phyloP scores from a whole-genome alignment of 2,888 invertebrate species.

The Diplolepis rosae region DNA sequence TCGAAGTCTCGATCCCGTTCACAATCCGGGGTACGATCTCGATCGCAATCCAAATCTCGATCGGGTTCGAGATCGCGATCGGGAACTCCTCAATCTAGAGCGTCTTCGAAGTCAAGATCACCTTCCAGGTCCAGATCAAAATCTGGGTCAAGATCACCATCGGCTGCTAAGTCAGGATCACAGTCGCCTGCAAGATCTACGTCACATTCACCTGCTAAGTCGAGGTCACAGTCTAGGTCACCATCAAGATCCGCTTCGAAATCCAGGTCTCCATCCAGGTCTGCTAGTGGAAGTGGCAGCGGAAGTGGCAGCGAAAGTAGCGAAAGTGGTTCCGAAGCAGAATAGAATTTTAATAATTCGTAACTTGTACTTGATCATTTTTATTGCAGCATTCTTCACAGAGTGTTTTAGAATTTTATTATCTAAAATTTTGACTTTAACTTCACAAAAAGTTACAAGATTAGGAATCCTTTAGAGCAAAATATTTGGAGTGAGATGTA shows the following conservation, averaged over 20 bases:
- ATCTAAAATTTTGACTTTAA: background rate
- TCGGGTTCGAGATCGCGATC: constrained; percentile 60
- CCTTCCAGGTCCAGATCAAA: constrained; percentile 56
- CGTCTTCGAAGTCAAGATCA: constrained; percentile 59
- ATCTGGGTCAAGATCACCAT: constrained; percentile 62
- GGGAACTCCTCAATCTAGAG: constrained; percentile 56
- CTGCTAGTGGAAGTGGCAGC: constrained; percentile 67
- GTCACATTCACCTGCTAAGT: constrained; percentile 60
- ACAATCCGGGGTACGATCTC: constrained; percentile 61
- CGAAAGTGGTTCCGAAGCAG: constrained; percentile 46
- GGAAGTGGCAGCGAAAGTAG: constrained; percentile 67
- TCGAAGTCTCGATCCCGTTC: constrained; percentile 58
- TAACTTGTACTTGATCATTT: background rate
- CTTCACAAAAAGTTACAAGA: background rate
- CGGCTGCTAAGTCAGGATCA: constrained; percentile 56
- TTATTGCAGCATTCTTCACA: background rate
- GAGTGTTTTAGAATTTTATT: background rate
- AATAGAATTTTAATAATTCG: constrained; percentile 32
- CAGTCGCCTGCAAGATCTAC: constrained; percentile 55
- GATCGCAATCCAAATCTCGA: too few relatives aligned
- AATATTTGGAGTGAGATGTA: too few relatives aligned
- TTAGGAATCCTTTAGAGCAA: too few relatives aligned
- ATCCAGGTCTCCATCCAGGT: constrained; percentile 61
- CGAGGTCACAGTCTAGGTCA: constrained; percentile 61
- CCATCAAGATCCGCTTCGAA: constrained; percentile 56